Conservation (phyloP, 2,888 invertebrate species). For the Bugula neritina region DNA sequence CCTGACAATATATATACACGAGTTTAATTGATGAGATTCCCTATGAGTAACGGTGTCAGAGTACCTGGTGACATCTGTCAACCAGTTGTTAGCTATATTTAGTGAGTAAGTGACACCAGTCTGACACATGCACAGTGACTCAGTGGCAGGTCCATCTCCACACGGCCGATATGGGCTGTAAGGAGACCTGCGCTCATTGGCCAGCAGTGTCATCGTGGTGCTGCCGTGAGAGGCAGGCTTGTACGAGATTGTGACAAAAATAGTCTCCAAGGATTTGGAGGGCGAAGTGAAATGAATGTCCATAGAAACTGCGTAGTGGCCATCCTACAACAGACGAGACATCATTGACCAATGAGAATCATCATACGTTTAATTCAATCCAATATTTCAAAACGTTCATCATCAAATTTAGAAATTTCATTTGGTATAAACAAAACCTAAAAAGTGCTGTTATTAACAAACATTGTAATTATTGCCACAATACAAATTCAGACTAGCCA, state of each 20-base stretch:
- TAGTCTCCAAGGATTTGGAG: not conserved
- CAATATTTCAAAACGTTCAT: no score
- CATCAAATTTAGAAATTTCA: no score
- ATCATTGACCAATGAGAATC: no score
- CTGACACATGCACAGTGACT: slow-evolving; percentile 37
- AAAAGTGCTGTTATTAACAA: no score
- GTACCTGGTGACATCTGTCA: not conserved
- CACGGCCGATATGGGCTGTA: slow-evolving; percentile 37
- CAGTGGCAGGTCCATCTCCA: slow-evolving; percentile 35
- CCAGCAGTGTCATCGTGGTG: slow-evolving; percentile 30
- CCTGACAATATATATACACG: not conserved
- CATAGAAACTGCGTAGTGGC: not conserved
- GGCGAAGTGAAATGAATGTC: not conserved
- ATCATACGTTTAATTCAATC: no score
- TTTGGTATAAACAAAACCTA: no score
- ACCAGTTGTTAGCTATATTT: not conserved
- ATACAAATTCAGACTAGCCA: no score
- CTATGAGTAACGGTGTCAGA: no score
- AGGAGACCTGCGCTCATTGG: slow-evolving; percentile 36
- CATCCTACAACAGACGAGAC: slow-evolving; percentile 10
- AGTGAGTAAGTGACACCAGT: not conserved
- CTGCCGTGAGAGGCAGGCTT: not conserved
- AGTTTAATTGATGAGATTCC: not conserved
- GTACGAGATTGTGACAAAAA: slow-evolving; percentile 27
- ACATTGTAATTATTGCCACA: no score